Evolutionary conservation across 2,797 vertebrate species (phyloP), one percentile per base, ranked within the genome.

Genomic region (Betta splendens): DNA sequence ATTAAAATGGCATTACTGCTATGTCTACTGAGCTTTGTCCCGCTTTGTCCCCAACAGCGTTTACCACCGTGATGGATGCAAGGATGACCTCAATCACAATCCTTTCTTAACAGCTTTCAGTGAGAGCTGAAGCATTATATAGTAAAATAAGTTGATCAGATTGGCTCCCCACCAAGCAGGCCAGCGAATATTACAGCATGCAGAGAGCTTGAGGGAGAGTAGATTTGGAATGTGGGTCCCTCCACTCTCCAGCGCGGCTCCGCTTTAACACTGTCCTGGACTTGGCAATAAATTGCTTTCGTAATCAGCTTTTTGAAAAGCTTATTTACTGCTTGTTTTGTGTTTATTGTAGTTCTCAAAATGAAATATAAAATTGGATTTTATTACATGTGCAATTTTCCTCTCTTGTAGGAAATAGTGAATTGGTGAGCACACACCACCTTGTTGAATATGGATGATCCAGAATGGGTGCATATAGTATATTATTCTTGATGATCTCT

Each of bases 1-100:
- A 33, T 48, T 46, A 86, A 92, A 91, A 92, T 85, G 79, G 85
- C 86, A 91, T 90, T 90, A 90, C 85, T 85, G 76, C 87, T 87
- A 84, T 86, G 85, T 87, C 84, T 89, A 17, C 86, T 91, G 89
- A 89, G 84, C 81, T 77, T 77, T 78, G 79, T 87, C 69, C 83
- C 62, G 72, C 25, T 48, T 60, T 89, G 82, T 84, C 91, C 79
- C 56, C 80, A 88, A 85, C 85, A 89, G 85, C 85, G 84, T 94
- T 93, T 91, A 91, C 88, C 87, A 81, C 83, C 72, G 62, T 92
- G 91, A 94, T 93, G 89, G 92, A 92, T 93, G 89, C 86, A 84
- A 89, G 85, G 84, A 91, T 93, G 91, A 94, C 93, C 94, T 93
- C 93, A 94, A 94, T 94, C 93, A 94, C 89, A 92, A 90, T 89